These are phyloP conservation scores for Oreochromis aureus DNA, from an alignment of 2,113 vertebrate species.

Conservation along the genomic window DNA sequence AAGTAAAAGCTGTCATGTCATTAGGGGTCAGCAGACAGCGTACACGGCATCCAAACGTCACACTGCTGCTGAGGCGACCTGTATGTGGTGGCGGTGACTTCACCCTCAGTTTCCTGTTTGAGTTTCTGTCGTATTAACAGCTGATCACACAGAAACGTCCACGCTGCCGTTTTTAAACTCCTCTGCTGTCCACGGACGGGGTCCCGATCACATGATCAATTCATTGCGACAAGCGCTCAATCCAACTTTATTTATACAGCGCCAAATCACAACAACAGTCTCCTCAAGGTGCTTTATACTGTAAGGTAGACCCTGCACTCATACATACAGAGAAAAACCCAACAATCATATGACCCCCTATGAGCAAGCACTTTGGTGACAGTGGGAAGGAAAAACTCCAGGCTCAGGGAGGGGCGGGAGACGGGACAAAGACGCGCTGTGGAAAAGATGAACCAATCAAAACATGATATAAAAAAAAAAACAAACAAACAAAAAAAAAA, in stretches of 20 bases:
- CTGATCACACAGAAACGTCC: not conserved
- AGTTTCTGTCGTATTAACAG: not conserved
- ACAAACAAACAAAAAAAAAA: too few species aligned
- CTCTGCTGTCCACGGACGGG: not conserved
- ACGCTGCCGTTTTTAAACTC: not conserved
- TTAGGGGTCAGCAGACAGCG: not conserved
- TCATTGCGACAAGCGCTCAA: rapidly evolving
- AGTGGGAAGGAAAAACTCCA: not conserved
- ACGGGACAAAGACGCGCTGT: rapidly evolving
- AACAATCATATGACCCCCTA: not conserved
- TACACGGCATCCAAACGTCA: rapidly evolving
- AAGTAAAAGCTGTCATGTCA: not conserved
- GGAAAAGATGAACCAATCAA: too few species aligned
- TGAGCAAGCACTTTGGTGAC: rapidly evolving
- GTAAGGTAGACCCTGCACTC: rapidly evolving
- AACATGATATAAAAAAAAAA: too few species aligned
- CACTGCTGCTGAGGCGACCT: not conserved
- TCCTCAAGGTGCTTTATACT: rapidly evolving
- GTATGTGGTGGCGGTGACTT: not conserved
- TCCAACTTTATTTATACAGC: rapidly evolving
- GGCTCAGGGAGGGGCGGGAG: not conserved
- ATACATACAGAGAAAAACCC: rapidly evolving
- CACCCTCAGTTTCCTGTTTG: not conserved
- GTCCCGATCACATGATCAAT: not conserved
- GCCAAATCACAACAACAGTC: rapidly evolving